phyloP scores from a whole-genome alignment of 2,888 invertebrate species.

The Andrena trimmerana region DNA sequence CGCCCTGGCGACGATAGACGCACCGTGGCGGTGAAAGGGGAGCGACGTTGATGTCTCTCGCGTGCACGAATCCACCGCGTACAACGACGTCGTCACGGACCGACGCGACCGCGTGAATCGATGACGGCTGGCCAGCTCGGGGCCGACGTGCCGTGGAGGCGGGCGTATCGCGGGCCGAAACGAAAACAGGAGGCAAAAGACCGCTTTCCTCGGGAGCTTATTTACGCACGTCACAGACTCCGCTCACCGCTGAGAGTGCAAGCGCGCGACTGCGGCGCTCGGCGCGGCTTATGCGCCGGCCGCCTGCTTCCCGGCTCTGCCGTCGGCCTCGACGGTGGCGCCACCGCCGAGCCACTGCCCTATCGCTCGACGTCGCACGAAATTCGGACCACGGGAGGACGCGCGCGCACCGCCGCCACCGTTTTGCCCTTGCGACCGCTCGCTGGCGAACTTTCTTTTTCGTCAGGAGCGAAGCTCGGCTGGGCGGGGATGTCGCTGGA shows the following conservation, averaged over 20 bases:
- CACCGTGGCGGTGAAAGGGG: slow-evolving; percentile 32
- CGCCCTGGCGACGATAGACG: slow-evolving; percentile 28
- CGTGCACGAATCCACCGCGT: slow-evolving; percentile 7
- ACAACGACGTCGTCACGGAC: background rate
- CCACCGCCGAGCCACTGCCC: slow-evolving; percentile 67
- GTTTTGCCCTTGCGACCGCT: background rate
- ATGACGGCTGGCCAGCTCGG: slow-evolving; percentile 31
- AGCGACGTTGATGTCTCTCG: slow-evolving; percentile 21
- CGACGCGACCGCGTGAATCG: slow-evolving; percentile 42
- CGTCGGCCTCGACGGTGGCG: slow-evolving; percentile 73
- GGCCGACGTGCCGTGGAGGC: slow-evolving; percentile 16
- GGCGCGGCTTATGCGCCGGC: slow-evolving; percentile 77
- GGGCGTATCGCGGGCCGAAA: slow-evolving; percentile 34
- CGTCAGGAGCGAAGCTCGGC: background rate
- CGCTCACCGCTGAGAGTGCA: slow-evolving; percentile 82
- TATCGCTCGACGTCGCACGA: slow-evolving; percentile 29
- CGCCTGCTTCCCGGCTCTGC: slow-evolving; percentile 69
- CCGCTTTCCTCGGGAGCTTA: slow-evolving; percentile 22
- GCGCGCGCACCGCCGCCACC: background rate
- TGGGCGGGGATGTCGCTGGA: background rate
- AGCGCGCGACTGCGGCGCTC: slow-evolving; percentile 82
- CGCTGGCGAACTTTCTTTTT: slow-evolving; percentile 21
- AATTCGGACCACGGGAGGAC: slow-evolving; percentile 30
- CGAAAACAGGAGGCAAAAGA: slow-evolving; percentile 32
- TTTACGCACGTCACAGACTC: slow-evolving; percentile 65